These are phyloP conservation scores for Phaedon cochleariae DNA, from an alignment of 2,888 invertebrate genomes.

Conservation along the genomic window DNA sequence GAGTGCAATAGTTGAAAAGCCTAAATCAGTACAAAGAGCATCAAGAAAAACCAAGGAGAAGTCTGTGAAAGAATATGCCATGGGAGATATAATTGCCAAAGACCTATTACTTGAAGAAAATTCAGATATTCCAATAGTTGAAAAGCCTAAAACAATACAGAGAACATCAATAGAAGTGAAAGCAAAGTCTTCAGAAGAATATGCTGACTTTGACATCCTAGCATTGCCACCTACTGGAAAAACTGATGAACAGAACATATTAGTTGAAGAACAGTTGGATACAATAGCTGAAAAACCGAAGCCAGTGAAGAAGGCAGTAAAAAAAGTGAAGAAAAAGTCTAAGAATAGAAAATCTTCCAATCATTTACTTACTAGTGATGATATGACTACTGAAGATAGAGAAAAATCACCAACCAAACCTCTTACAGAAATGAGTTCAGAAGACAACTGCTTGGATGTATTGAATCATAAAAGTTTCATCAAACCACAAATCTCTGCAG, in stretches of 20 bases:
- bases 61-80: not conserved
- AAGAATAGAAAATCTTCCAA: not conserved
- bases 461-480: too few species aligned
- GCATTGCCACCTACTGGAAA: not conserved
- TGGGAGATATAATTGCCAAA: not conserved
- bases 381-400: too few species aligned
- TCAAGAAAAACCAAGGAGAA: not conserved
- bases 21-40: not conserved
- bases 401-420: too few species aligned
- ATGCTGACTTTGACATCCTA: not conserved
- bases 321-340: not conserved
- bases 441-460: too few species aligned
- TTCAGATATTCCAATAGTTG: not conserved
- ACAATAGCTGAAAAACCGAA: not conserved
- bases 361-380: too few species aligned
- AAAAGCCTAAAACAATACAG: not conserved
- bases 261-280: too few species aligned
- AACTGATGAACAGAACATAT: too few species aligned
- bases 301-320: not conserved
- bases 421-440: too few species aligned
- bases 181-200: not conserved
- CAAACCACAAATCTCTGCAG: too few species aligned
- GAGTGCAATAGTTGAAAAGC: not conserved
- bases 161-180: not conserved
- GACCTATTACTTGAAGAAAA: too few species aligned